Percentiles rank a stretch among this genome's conserved stretches.
Conservation (phyloP, 2,888 invertebrate genomes). For the Lithophane semibrunnea region DNA sequence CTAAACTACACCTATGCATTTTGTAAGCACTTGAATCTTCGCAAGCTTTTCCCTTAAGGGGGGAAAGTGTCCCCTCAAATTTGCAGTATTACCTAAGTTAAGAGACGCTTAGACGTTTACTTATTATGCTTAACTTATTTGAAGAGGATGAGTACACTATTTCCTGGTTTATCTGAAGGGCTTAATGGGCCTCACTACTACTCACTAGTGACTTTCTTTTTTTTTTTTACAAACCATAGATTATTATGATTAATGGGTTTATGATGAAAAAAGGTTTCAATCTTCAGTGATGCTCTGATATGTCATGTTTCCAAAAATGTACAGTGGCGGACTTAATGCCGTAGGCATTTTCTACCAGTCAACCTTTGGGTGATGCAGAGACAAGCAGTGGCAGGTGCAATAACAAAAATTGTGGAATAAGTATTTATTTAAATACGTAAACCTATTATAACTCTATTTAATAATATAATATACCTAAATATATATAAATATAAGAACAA, state of each 20-base stretch:
- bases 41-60: constrained; percentile 35
- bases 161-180: constrained; percentile 15
- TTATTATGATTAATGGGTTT: background rate
- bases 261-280: background rate
- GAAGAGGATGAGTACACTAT: constrained; percentile 15
- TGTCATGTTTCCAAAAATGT: background rate
- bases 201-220: constrained; percentile 15
- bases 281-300: background rate
- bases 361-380: too few species aligned
- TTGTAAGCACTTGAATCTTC: constrained; percentile 34
- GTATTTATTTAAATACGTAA: too few species aligned
- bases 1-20: constrained; percentile 14
- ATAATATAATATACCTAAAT: too few species aligned
- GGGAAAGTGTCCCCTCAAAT: constrained; percentile 39
- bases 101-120: constrained; percentile 9
- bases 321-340: too few species aligned
- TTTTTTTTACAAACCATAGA: background rate
- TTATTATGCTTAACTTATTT: constrained; percentile 29
- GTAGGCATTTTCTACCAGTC: too few species aligned
- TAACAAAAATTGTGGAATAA: too few species aligned
- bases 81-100: constrained; percentile 12
- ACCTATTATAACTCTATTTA: too few species aligned
- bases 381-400: too few species aligned
- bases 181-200: too few species aligned
- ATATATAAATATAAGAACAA: too few species aligned